Evolutionary conservation across 2,797 vertebrate genomes (phyloP).

Genomic region (Pangasius mekongensis): DNA sequence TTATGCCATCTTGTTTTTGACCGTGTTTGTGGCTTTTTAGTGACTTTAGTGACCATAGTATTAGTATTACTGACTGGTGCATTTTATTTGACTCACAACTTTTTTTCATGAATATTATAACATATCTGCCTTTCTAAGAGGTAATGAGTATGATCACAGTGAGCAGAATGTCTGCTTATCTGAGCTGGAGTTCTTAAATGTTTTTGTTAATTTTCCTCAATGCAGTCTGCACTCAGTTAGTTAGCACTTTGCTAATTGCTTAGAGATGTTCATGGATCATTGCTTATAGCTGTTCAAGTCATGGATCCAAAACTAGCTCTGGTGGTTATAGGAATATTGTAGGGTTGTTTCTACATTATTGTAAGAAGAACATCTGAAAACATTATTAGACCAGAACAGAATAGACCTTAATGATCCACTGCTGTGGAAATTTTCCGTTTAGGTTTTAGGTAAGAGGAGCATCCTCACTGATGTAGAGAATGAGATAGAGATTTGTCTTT

Average conservation of each 20-base stretch:
- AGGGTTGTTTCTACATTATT: not conserved
- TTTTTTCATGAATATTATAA: not conserved
- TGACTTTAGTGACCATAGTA: not conserved
- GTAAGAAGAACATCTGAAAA: not conserved
- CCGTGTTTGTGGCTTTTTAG: not conserved
- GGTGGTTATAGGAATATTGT: not conserved
- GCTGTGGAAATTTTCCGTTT: not conserved
- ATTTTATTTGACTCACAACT: not conserved
- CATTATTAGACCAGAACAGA: not conserved
- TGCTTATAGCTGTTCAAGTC: slow-evolving; percentile 14
- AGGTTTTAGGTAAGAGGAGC: slow-evolving; percentile 16
- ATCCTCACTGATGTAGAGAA: slow-evolving; percentile 18
- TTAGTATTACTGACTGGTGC: not conserved
- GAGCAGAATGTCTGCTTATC: not conserved
- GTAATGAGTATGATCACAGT: not conserved
- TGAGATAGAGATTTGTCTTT: slow-evolving; percentile 39
- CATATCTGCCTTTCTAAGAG: not conserved
- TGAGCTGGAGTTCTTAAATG: not conserved
- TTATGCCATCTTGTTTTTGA: not conserved
- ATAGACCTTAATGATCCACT: not conserved
- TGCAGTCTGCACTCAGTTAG: not conserved
- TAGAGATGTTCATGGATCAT: not conserved
- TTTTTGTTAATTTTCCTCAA: not conserved
- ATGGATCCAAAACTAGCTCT: not conserved
- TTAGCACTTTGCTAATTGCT: not conserved